Percentiles rank a stretch among this genome's conserved stretches.
Conservation (phyloP, 2,113 vertebrate genomes). For the Euleptes europaea region DNA sequence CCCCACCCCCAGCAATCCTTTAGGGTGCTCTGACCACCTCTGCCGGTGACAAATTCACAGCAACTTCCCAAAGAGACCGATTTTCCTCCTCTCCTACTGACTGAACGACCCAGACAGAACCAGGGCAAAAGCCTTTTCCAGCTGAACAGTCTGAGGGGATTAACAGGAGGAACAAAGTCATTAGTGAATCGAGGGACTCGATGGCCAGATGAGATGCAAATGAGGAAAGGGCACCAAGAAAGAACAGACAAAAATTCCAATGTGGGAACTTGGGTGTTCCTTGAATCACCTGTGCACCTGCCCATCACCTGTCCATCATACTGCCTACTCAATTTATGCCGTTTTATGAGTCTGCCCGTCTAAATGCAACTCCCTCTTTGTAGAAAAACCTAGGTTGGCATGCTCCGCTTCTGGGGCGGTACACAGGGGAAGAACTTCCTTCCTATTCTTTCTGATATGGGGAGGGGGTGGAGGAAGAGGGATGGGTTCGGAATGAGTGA, state of each 20-base stretch:
- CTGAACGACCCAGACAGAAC: not conserved
- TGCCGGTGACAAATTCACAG: not conserved
- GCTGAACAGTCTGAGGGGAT: constrained; percentile 7
- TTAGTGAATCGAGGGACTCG: constrained; percentile 9
- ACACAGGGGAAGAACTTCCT: no score
- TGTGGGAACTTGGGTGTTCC: not conserved
- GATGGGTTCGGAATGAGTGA: no score
- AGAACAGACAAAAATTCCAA: not conserved
- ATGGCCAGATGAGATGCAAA: constrained; percentile 24
- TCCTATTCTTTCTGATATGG: no score
- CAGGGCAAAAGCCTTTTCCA: constrained; percentile 17
- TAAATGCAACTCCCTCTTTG: no score
- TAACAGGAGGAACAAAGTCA: constrained; percentile 18
- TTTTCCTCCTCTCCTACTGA: not conserved
- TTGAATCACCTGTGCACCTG: not conserved
- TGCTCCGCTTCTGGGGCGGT: no score
- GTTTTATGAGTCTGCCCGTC: no score
- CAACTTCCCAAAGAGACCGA: not conserved
- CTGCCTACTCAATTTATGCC: no score
- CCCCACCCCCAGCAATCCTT: not conserved
- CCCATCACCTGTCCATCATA: no score
- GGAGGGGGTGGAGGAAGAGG: no score
- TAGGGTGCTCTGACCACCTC: not conserved
- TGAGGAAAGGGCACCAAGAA: constrained; percentile 8
- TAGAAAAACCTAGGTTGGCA: no score